Base-by-base conservation (phyloP, 2,113 vertebrate genomes). In the Brienomyrus brachyistius region DNA sequence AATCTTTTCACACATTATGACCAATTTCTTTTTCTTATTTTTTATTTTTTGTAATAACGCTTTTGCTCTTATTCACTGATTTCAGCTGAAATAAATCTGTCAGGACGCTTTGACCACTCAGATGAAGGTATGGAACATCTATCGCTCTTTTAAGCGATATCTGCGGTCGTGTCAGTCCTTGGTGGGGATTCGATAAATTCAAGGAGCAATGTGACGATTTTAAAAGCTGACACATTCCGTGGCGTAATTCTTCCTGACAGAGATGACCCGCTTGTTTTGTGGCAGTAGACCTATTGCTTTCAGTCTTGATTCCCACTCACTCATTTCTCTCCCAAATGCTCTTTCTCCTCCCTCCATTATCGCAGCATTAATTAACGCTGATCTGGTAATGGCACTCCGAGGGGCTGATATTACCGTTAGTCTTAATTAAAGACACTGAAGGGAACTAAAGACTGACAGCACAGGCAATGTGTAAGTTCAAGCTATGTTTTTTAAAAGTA, bases 381-480 rank as follows among this genome's bases (percentile, higher is more conserved):
- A 94, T 94, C 92, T 94, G 93, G 90, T 94, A 95, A 93, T 94
- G 92, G 94, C 92, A 94, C 94, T 96, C 94, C 90, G 94, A 94
- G 94, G 94, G 94, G 88, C 91, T 93, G 94, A 95, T 95, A 95
- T 94, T 94, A 95, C 94, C 94, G 94, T 95, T 93, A 95, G 94
- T 92, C 95, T 93, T 96, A 96, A 96, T 96, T 96, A 95, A 96
- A 95, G 94, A 94, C 94, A 92, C 95, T 94, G 94, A 94, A 91
- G 85, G 93, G 93, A 95, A 94, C 94, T 95, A 95, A 94, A 94
- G 95, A 95, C 94, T 94, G 94, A 94, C 93, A 93, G 93, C 94
- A 94, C 83, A 90, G 91, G 92, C 95, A 92, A 91, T 92, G 88
- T 91, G 88, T 90, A 91, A 91, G 92, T 94, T 94, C 21, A 91